phyloP scores from a whole-genome alignment of 2,797 vertebrate genomes.

The Galaxias olidus region DNA sequence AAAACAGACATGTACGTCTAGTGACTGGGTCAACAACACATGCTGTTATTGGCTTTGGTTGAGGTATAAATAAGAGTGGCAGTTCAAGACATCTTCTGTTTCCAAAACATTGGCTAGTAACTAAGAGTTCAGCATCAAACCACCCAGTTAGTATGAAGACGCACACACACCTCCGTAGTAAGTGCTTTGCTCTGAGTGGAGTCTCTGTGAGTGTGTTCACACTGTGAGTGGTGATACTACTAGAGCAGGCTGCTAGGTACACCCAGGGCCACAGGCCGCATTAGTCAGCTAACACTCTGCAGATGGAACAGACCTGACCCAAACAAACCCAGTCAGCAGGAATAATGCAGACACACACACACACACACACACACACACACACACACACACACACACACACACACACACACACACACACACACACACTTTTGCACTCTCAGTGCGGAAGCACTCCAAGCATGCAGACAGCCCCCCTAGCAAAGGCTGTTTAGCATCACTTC shows the following conservation, averaged over 20 bases:
- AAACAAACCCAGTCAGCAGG: slow-evolving; percentile 19
- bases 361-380: not conserved
- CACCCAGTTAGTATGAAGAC: not conserved
- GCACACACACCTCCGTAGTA: not conserved
- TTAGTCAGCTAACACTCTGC: slow-evolving; percentile 20
- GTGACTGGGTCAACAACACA: no score
- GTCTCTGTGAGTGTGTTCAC: slow-evolving; percentile 12
- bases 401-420: slow-evolving; percentile 7
- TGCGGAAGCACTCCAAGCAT: not conserved
- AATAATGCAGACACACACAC: slow-evolving; percentile 32
- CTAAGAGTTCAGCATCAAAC: no score
- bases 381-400: not conserved
- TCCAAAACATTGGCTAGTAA: slow-evolving; percentile 11
- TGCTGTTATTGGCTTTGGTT: no score
- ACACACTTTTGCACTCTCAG: not conserved
- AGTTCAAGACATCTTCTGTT: not conserved
- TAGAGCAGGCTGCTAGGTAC: slow-evolving; percentile 9
- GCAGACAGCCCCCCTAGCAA: slow-evolving; percentile 7
- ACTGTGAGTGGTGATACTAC: slow-evolving; percentile 18
- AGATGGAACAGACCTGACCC: slow-evolving; percentile 16
- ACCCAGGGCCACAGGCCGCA: slow-evolving; percentile 13
- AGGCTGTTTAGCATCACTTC: slow-evolving; percentile 3
- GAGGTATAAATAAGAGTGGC: no score
- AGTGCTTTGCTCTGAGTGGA: slow-evolving; percentile 6
- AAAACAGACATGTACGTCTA: no score